Percentiles rank a stretch among this genome's conserved stretches.
Conservation (phyloP, 2,113 vertebrate species). For the Indicator maculatus region DNA sequence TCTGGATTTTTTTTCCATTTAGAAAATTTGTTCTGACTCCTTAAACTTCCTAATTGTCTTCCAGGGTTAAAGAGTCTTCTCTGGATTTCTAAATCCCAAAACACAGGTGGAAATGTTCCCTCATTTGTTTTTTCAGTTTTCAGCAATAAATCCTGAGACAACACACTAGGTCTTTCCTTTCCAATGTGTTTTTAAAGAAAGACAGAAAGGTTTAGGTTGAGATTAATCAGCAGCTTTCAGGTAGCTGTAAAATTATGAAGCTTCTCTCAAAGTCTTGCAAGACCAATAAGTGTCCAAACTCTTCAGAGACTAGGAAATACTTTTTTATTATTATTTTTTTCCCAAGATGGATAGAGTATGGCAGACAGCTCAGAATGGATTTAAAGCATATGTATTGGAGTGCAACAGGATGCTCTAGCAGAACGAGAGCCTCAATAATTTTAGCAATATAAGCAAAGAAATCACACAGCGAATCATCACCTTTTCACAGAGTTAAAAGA, state of each 20-base stretch:
- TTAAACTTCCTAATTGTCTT: neutral
- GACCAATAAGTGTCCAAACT: neutral
- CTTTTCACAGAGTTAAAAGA: neutral
- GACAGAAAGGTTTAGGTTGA: neutral
- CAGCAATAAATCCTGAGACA: neutral
- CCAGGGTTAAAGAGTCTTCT: neutral
- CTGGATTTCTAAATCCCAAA: neutral
- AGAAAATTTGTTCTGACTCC: neutral
- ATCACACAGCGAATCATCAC: neutral
- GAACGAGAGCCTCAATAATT: neutral
- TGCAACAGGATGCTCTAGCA: neutral
- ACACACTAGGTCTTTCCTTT: neutral
- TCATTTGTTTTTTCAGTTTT: slow-evolving; percentile 1
- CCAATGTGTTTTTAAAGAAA: neutral
- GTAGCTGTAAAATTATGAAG: neutral
- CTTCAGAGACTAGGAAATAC: neutral
- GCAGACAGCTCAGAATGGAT: neutral
- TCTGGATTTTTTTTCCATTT: slow-evolving; percentile 19
- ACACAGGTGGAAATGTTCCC: neutral
- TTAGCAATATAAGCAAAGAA: neutral
- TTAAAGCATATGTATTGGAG: neutral
- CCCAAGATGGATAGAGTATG: neutral
- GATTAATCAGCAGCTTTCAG: neutral
- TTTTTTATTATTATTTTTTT: neutral
- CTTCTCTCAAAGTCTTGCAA: neutral